phyloP scores from a whole-genome alignment of 1,140 invertebrate species.

The Carcinoscorpius rotundicauda region DNA sequence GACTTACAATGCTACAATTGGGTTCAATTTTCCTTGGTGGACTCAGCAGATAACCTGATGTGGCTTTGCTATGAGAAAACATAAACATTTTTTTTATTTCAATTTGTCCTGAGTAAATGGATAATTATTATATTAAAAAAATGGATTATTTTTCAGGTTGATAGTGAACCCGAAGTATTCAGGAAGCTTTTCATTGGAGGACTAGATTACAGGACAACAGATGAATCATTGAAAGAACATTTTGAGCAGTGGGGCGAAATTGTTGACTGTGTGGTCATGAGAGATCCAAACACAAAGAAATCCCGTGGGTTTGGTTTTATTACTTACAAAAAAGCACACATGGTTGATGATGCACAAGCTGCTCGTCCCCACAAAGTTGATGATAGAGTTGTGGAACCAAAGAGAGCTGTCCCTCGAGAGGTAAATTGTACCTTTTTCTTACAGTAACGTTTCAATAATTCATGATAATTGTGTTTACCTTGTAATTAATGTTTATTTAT shows the following conservation, averaged over 20 bases:
- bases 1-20: too few species aligned
- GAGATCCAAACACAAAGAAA: constrained; percentile 73
- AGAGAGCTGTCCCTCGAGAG: constrained; percentile 82
- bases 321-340: constrained; percentile 78
- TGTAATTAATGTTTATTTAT: too few species aligned
- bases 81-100: too few species aligned
- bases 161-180: constrained; percentile 63
- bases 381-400: constrained; percentile 85
- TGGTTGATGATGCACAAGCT: constrained; percentile 90
- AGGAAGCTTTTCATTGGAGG: constrained; percentile 96
- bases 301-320: constrained; percentile 96
- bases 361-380: constrained; percentile 69
- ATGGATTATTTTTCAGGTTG: constrained; percentile 6
- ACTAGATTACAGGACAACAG: constrained; percentile 85
- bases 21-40: too few species aligned
- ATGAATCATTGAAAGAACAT: constrained; percentile 79
- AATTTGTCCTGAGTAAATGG: too few species aligned
- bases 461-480: too few species aligned
- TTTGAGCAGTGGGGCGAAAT: constrained; percentile 97
- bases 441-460: too few species aligned
- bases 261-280: constrained; percentile 96
- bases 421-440: constrained; percentile 26
- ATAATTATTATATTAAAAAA: too few species aligned
- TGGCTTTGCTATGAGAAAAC: too few species aligned
- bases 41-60: too few species aligned